Conservation (phyloP, 2,888 invertebrate species). For the Willowsia nigromaculata region DNA sequence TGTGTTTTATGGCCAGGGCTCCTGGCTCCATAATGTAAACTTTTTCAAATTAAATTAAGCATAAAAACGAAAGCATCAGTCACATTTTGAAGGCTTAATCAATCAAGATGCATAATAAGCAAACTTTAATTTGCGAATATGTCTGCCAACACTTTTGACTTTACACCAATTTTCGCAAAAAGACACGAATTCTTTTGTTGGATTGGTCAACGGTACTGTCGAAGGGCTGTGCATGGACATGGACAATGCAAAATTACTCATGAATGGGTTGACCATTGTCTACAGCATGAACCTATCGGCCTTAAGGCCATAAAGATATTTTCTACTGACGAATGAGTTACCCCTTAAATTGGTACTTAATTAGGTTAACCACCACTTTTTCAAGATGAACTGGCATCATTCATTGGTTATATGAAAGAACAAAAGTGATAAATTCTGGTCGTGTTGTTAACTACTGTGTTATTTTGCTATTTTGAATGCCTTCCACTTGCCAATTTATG, state of each 20-base stretch:
- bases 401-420: conserved; percentile 21
- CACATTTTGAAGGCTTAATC: background rate
- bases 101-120: background rate
- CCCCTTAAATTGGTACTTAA: conserved; percentile 43
- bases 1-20: too few relatives aligned
- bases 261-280: conserved; percentile 10
- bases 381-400: conserved; percentile 24
- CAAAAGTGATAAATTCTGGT: conserved; percentile 22
- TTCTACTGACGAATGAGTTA: conserved; percentile 41
- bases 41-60: background rate
- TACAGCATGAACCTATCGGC: conserved; percentile 3
- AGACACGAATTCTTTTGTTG: conserved; percentile 14
- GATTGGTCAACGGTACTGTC: conserved; percentile 16
- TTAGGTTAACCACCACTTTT: conserved; percentile 43
- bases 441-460: conserved; percentile 4
- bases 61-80: background rate
- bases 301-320: conserved; percentile 33
- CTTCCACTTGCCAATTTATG: conserved; percentile 25
- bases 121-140: background rate
- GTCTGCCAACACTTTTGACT: background rate
- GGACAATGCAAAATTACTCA: background rate
- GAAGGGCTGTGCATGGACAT: conserved; percentile 34
- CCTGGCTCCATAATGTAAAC: background rate
- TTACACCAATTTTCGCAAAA: background rate
- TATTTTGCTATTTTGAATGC: background rate